Conservation (phyloP, 1,140 invertebrate genomes). For the Trypoxylus dichotomus region DNA sequence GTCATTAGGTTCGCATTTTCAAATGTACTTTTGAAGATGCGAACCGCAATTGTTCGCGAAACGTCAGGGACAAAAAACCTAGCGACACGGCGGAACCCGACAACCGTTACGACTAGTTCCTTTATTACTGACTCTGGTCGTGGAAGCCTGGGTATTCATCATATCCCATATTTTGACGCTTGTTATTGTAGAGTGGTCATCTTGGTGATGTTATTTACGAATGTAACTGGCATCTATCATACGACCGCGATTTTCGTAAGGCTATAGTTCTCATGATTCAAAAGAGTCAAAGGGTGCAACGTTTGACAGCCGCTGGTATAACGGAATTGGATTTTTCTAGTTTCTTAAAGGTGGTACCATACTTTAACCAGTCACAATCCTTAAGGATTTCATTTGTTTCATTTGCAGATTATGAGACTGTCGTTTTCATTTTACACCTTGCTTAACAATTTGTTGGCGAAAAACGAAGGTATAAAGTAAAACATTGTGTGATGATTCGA, state of each 20-base stretch:
- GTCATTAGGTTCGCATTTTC: too few relatives aligned
- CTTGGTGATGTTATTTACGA: slow-evolving; percentile 3
- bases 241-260: slow-evolving; percentile 11
- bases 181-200: neutral
- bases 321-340: slow-evolving; percentile 23
- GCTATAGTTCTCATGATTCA: slow-evolving; percentile 22
- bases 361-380: neutral
- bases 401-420: slow-evolving; percentile 8
- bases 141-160: too few relatives aligned
- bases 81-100: too few relatives aligned
- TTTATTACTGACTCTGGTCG: too few relatives aligned
- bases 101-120: too few relatives aligned
- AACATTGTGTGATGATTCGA: too few relatives aligned
- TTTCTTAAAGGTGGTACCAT: slow-evolving; percentile 2
- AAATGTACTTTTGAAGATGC: too few relatives aligned
- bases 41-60: too few relatives aligned
- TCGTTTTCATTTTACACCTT: slow-evolving; percentile 29
- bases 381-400: neutral
- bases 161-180: too few relatives aligned
- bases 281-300: neutral
- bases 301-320: slow-evolving; percentile 22
- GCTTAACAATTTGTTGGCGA: slow-evolving; percentile 11
- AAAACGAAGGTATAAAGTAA: neutral
- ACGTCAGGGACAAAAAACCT: too few relatives aligned
- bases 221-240: slow-evolving; percentile 12